These are phyloP conservation scores for Drosophila nr. fundita DNA, from an alignment of 2,888 invertebrate species.

Conservation along the genomic window DNA sequence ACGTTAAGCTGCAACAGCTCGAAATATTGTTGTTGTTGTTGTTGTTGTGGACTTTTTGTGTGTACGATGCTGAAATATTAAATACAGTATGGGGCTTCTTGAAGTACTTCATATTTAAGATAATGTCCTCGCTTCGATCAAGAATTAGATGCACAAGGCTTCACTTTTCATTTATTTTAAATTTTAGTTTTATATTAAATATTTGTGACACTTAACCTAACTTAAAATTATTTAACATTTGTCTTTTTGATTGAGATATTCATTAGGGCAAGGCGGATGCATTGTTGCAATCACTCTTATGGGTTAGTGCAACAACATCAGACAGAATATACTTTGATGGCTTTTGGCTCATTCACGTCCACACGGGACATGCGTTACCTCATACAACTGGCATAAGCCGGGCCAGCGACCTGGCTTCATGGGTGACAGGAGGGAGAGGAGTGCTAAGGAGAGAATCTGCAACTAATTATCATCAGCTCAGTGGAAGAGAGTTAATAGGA, in stretches of 20 bases:
- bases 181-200: too few relatives aligned
- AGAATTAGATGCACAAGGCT: not conserved
- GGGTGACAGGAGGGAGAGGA: not conserved
- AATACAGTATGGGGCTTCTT: constrained; percentile 18
- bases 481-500: constrained; percentile 37
- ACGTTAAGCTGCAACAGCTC: constrained; percentile 40
- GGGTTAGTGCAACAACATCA: constrained; percentile 8
- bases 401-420: constrained; percentile 20
- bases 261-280: constrained; percentile 40
- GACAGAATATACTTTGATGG: constrained; percentile 54
- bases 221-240: constrained; percentile 8
- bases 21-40: constrained; percentile 48
- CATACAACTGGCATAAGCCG: constrained; percentile 25
- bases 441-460: constrained; percentile 33
- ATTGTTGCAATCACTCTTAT: constrained; percentile 30
- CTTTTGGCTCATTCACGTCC: constrained; percentile 57
- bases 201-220: constrained; percentile 3
- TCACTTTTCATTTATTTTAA: not conserved
- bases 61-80: constrained; percentile 26
- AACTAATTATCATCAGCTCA: constrained; percentile 66
- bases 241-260: constrained; percentile 20
- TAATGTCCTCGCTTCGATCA: not conserved
- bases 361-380: constrained; percentile 22
- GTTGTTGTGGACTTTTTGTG: constrained; percentile 43
- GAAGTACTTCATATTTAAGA: not conserved